Percentiles rank a stretch among this genome's conserved stretches.
Conservation (phyloP, 2,797 vertebrate species). For the Labeo calbasu region DNA sequence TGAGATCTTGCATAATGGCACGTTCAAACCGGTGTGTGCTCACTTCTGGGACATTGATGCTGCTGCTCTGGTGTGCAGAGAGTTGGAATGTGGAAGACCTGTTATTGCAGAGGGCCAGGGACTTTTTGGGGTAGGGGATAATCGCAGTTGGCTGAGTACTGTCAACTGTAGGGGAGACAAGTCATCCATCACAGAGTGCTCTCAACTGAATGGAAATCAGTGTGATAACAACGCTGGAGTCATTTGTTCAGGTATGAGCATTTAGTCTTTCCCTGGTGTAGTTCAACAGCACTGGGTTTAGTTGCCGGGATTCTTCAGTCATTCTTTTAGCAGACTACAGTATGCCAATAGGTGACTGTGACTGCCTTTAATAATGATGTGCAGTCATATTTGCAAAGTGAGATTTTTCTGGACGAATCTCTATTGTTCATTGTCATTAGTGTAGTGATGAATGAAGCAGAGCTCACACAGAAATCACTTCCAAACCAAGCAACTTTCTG, state of each 20-base stretch:
- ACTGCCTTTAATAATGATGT: neutral
- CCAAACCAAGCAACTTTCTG: neutral
- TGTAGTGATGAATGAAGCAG: neutral
- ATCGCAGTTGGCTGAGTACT: neutral
- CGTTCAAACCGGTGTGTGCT: slow-evolving; percentile 44
- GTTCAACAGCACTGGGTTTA: neutral
- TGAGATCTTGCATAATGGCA: neutral
- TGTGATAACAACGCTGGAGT: slow-evolving; percentile 44
- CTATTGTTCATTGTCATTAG: neutral
- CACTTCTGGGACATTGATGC: slow-evolving; percentile 38
- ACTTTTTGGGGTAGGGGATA: slow-evolving; percentile 8
- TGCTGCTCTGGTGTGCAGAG: slow-evolving; percentile 41
- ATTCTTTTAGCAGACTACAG: neutral
- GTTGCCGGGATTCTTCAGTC: neutral
- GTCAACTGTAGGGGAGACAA: slow-evolving; percentile 25
- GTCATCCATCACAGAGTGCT: neutral
- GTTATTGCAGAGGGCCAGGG: neutral
- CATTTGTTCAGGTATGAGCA: slow-evolving; percentile 49
- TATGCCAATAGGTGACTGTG: neutral
- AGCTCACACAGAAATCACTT: neutral
- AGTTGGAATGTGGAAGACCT: slow-evolving; percentile 51
- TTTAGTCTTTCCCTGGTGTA: neutral
- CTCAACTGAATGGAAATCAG: accelerated
- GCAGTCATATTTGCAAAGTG: neutral
- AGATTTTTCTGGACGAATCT: neutral